Percentiles rank a stretch among this genome's conserved stretches.
Evolutionary conservation across 2,888 invertebrate genomes (phyloP).

Genomic region (Machimus rusticus): DNA sequence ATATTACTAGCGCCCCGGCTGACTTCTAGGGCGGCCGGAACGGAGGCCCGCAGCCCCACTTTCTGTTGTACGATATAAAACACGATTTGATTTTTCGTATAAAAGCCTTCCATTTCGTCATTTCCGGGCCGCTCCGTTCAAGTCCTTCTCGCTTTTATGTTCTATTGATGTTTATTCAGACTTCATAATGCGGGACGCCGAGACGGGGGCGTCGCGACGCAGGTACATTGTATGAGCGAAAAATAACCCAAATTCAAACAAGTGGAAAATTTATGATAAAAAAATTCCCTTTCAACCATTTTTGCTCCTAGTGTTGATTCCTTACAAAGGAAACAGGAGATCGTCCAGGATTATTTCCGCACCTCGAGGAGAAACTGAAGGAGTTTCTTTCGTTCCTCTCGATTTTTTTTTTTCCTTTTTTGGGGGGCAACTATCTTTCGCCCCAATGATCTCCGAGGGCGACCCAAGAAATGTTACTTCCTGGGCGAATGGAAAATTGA

Average conservation of each 20-base stretch:
- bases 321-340: constrained; percentile 30
- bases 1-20: background rate
- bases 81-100: constrained; percentile 39
- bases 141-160: constrained; percentile 11
- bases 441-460: background rate
- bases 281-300: constrained; percentile 33
- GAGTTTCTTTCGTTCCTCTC: constrained; percentile 1
- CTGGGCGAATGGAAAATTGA: constrained; percentile 34
- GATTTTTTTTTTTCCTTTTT: too few relatives aligned
- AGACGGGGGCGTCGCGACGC: background rate
- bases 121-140: background rate
- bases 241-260: constrained; percentile 42
- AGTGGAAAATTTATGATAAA: constrained; percentile 47
- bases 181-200: background rate
- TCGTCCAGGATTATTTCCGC: constrained; percentile 29
- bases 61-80: background rate
- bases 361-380: constrained; percentile 18
- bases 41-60: background rate
- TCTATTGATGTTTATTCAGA: constrained; percentile 39
- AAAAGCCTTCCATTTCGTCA: constrained; percentile 39
- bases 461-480: background rate
- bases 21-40: background rate
- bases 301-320: constrained; percentile 37
- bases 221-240: constrained; percentile 14
- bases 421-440: constrained; percentile 4